These are phyloP conservation scores for Romanogobio albipinnatus DNA, from an alignment of 2,113 vertebrate genomes.

Conservation along the genomic window DNA sequence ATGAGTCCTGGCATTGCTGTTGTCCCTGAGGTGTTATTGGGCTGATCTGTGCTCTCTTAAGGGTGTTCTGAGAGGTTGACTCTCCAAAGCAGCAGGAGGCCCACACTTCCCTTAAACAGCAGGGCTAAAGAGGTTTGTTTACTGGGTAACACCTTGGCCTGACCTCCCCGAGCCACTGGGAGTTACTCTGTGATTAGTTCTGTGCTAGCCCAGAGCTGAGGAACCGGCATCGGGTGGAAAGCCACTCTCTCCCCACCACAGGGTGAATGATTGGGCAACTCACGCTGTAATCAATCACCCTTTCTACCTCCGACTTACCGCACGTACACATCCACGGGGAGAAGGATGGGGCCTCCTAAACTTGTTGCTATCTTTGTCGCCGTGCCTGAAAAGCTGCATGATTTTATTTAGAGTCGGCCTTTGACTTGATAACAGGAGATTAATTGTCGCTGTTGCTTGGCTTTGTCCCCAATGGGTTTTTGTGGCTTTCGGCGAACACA, in stretches of 20 bases:
- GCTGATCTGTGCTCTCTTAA: constrained; percentile 62
- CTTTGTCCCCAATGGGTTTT: constrained; percentile 51
- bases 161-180: constrained; percentile 71
- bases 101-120: constrained; percentile 70
- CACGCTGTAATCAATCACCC: constrained; percentile 68
- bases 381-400: constrained; percentile 41
- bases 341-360: constrained; percentile 44
- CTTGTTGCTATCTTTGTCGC: constrained; percentile 58
- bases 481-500: constrained; percentile 41
- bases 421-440: constrained; percentile 54
- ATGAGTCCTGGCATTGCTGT: constrained; percentile 71
- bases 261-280: constrained; percentile 51
- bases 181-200: constrained; percentile 72
- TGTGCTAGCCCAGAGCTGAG: constrained; percentile 62
- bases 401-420: constrained; percentile 57
- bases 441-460: constrained; percentile 57
- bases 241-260: constrained; percentile 39
- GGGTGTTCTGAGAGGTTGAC: constrained; percentile 46
- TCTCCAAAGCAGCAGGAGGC: constrained; percentile 47
- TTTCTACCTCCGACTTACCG: constrained; percentile 43
- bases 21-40: constrained; percentile 65
- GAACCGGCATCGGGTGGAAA: constrained; percentile 52
- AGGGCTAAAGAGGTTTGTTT: constrained; percentile 80
- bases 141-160: constrained; percentile 73
- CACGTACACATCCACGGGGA: constrained; percentile 40